Evolutionary conservation across 2,888 invertebrate genomes (phyloP).

Genomic region (Tachina lurida): DNA sequence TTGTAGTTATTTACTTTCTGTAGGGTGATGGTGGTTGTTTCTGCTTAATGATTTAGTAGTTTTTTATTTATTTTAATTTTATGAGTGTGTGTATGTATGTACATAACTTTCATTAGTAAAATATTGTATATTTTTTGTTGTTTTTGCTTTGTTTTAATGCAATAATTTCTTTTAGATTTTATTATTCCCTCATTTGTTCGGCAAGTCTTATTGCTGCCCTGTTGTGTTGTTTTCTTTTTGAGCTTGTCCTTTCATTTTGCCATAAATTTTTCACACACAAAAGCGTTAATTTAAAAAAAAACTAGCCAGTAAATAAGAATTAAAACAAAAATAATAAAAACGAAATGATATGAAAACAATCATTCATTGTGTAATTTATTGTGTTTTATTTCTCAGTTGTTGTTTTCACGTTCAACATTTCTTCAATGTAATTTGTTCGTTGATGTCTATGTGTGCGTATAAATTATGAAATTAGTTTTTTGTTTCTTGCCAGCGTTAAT

Average conservation of each 20-base stretch:
- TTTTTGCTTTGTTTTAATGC: conserved; percentile 15
- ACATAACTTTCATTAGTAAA: conserved; percentile 32
- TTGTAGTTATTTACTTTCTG: conserved; percentile 45
- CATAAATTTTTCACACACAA: conserved; percentile 62
- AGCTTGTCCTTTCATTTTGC: conserved; percentile 48
- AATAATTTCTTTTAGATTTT: conserved; percentile 47
- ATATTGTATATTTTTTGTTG: conserved; percentile 32
- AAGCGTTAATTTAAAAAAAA: neutral
- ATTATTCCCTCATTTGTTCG: conserved; percentile 27
- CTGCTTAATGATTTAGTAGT: conserved; percentile 41
- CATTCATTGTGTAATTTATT: conserved; percentile 70
- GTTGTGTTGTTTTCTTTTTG: conserved; percentile 36
- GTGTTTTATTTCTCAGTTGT: conserved; percentile 51
- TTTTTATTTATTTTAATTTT: conserved; percentile 50
- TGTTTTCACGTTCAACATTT: conserved; percentile 46
- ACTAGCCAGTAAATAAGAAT: neutral
- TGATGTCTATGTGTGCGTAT: neutral
- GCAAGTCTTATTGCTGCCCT: conserved; percentile 18
- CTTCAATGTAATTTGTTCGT: conserved; percentile 59
- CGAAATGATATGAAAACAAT: conserved; percentile 52
- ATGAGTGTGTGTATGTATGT: neutral
- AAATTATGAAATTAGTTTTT: conserved; percentile 33
- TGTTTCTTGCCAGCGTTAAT: conserved; percentile 35
- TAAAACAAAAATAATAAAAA: neutral
- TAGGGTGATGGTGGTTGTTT: conserved; percentile 66